Evolutionary conservation across 2,888 invertebrate species (phyloP).

Genomic region (Cantharis lateralis): DNA sequence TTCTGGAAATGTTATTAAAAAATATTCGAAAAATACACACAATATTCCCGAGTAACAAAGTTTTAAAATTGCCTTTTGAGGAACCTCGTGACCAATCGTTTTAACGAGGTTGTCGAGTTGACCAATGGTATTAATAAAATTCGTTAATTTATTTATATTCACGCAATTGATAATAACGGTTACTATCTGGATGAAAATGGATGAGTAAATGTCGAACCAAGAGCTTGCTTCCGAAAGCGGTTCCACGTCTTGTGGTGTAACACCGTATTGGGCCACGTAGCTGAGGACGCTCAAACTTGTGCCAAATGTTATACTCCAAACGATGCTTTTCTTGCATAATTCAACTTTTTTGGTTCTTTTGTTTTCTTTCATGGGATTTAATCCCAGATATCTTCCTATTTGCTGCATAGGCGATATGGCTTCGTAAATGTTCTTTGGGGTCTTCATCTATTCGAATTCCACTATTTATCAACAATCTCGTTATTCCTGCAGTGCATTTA

Average conservation of each 20-base stretch:
- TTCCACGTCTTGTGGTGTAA: neutral
- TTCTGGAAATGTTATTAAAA: neutral
- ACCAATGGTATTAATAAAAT: neutral
- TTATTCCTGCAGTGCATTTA: neutral
- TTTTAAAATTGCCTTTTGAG: neutral
- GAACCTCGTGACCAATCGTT: neutral
- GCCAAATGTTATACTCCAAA: constrained; percentile 10
- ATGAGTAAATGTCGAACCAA: constrained; percentile 29
- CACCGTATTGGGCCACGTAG: constrained; percentile 6
- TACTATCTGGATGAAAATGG: constrained; percentile 16
- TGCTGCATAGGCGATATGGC: constrained; percentile 17
- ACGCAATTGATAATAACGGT: constrained; percentile 20
- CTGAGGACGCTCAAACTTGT: neutral
- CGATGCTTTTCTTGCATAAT: constrained; percentile 10
- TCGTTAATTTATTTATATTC: neutral
- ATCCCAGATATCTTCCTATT: constrained; percentile 11
- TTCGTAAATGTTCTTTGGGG: constrained; percentile 14
- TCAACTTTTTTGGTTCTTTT: neutral
- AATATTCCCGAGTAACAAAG: neutral
- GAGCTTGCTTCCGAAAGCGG: constrained; percentile 27
- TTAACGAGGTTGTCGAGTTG: neutral
- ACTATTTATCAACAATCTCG: neutral
- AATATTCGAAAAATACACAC: neutral
- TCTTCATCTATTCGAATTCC: neutral
- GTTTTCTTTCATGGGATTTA: constrained; percentile 19